phyloP scores from a whole-genome alignment of 64 coral and sea anemone species.

The Hydrozoanthus tunicans region DNA sequence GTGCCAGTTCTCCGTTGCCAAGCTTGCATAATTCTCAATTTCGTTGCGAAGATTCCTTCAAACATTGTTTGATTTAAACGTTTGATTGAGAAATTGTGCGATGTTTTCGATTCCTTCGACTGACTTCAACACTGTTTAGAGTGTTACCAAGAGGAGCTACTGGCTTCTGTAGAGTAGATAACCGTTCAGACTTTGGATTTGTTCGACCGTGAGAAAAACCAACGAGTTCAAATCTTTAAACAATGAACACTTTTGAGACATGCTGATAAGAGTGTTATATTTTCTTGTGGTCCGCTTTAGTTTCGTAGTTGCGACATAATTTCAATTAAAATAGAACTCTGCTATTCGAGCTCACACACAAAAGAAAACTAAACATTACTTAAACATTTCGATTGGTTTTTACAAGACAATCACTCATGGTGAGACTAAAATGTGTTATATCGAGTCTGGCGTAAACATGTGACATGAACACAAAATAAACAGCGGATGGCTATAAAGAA shows the following conservation, averaged over 20 bases:
- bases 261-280: background rate
- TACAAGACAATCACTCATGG: constrained; percentile 42
- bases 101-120: constrained; percentile 17
- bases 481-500: constrained; percentile 49
- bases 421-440: constrained; percentile 44
- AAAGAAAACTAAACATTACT: constrained; percentile 21
- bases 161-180: constrained; percentile 11
- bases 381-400: constrained; percentile 55
- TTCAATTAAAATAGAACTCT: constrained; percentile 26
- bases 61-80: constrained; percentile 38
- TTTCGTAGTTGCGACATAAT: constrained; percentile 40
- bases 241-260: constrained; percentile 14
- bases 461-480: constrained; percentile 72
- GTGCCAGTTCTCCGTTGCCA: constrained; percentile 20
- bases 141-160: background rate
- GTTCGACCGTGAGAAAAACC: constrained; percentile 48
- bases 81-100: background rate
- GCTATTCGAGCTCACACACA: constrained; percentile 13
- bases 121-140: background rate
- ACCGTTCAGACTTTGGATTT: background rate
- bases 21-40: constrained; percentile 45
- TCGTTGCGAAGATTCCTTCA: background rate
- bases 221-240: background rate
- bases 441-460: constrained; percentile 42
- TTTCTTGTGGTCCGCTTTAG: constrained; percentile 8